Evolutionary conservation across 2,113 vertebrate genomes (phyloP), one percentile per base, ranked within the genome.

Genomic region (Passerina amoena): DNA sequence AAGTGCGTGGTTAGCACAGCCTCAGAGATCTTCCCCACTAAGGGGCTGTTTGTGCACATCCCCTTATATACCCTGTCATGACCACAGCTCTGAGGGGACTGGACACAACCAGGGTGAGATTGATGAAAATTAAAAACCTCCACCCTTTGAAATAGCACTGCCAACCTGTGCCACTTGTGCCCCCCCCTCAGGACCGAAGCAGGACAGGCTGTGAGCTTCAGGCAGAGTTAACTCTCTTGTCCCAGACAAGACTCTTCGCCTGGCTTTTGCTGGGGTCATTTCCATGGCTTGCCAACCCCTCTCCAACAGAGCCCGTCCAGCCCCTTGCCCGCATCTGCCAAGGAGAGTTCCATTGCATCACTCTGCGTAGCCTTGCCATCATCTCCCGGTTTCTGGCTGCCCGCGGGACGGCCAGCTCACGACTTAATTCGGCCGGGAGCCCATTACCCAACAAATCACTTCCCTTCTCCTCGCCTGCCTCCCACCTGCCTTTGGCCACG

Each of bases 181-280:
- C 50, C 15, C 44, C 44, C 10, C 6, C 0, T 0, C 30, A 45
- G 38, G 40, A 31, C 31, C 2, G 0, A 56, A 69, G n/a, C 35
- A 11, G 19, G 30, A 50, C 57, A 54, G 33, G 51, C 56, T 45
- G 30, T 0, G 4, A 70, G 50, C 33, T 56, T 51, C 5, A 1
- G 27, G 64, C 54, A 33, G 35, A 27, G 16, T 19, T 60, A 70
- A 40, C 5, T 51, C 5, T 27, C 50, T 16, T 1, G 2, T 6
- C 1, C 0, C 40, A 25, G n/a, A 22, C 22, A 40, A 28, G 61
- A 53, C 24, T 78, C 31, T n/a, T 73, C 0, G 0, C 19, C 47
- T 0, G 3, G 38, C 20, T 68, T 66, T n/a, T 25, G 13, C 35
- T 16, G 33, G 51, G 38, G 47, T 72, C 3, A 1, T 40, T 72